These are phyloP conservation scores for Erethizon dorsatum DNA, from an alignment of 2,797 vertebrate genomes.

Conservation along the genomic window DNA sequence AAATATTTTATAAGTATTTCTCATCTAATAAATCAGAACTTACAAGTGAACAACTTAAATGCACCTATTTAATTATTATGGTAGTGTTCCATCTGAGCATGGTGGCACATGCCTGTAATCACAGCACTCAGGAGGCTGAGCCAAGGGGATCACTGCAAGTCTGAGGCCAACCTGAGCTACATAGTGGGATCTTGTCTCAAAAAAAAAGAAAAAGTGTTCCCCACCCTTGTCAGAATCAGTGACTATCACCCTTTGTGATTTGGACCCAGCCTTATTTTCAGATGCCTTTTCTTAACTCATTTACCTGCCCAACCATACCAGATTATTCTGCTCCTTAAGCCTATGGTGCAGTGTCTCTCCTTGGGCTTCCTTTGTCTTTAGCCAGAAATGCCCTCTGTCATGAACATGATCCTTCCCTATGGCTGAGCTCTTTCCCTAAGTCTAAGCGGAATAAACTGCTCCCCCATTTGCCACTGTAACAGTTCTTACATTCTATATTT, in stretches of 20 bases:
- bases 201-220: not conserved
- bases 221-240: not conserved
- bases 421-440: constrained; percentile 58
- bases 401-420: not conserved
- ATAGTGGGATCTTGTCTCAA: not conserved
- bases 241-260: not conserved
- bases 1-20: constrained; percentile 59
- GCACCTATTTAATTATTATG: constrained; percentile 47
- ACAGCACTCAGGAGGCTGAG: not conserved
- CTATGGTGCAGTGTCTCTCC: not conserved
- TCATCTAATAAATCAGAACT: constrained; percentile 65
- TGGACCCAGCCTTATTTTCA: constrained; percentile 15
- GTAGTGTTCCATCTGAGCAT: not conserved
- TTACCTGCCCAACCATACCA: not conserved
- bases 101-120: not conserved
- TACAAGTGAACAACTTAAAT: constrained; percentile 58
- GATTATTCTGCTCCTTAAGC: constrained; percentile 42
- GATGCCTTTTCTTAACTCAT: not conserved
- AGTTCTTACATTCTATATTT: constrained; percentile 64
- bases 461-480: constrained; percentile 62
- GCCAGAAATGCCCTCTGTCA: constrained; percentile 1
- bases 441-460: constrained; percentile 70
- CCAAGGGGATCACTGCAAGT: not conserved
- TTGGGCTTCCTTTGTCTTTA: constrained; percentile 15
- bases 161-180: not conserved